A percentile compares a stretch with the other conserved stretches of the same genome.
Conservation (phyloP, 2,797 vertebrate genomes). For the Avahi laniger region DNA sequence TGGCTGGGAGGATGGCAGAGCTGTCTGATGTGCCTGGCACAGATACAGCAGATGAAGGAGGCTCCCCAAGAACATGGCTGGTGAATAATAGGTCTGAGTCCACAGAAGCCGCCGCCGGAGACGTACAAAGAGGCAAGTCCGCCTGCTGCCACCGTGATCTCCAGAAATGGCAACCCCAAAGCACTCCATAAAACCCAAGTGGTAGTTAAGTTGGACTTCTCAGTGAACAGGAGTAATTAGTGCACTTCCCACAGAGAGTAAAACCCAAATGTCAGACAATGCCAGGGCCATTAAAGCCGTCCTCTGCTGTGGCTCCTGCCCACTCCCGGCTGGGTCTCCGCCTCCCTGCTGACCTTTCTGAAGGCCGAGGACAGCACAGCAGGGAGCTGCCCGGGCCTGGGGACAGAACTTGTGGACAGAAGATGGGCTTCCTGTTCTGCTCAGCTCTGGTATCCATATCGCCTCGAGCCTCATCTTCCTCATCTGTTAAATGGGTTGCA, state of each 20-base stretch:
- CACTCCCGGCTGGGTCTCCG: neutral
- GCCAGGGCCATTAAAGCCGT: constrained; percentile 8
- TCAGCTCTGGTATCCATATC: too few species aligned
- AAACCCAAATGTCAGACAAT: constrained; percentile 81
- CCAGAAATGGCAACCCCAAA: neutral
- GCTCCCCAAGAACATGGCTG: rapidly evolving
- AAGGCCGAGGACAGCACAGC: neutral
- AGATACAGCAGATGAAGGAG: neutral
- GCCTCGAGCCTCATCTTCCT: neutral
- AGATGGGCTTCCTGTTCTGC: neutral
- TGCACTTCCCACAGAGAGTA: constrained; percentile 71
- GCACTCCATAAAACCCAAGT: constrained; percentile 75
- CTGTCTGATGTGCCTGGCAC: neutral
- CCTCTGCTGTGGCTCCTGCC: neutral
- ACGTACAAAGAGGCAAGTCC: rapidly evolving
- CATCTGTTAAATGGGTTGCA: neutral
- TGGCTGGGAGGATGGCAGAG: neutral
- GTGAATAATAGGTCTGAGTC: rapidly evolving
- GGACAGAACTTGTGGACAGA: too few species aligned
- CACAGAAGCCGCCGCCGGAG: rapidly evolving
- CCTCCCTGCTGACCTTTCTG: neutral
- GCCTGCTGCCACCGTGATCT: neutral
- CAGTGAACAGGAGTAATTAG: constrained; percentile 71
- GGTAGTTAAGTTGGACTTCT: neutral
- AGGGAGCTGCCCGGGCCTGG: neutral